Conservation (phyloP, 2,113 vertebrate genomes). For the Vicugna pacos region DNA sequence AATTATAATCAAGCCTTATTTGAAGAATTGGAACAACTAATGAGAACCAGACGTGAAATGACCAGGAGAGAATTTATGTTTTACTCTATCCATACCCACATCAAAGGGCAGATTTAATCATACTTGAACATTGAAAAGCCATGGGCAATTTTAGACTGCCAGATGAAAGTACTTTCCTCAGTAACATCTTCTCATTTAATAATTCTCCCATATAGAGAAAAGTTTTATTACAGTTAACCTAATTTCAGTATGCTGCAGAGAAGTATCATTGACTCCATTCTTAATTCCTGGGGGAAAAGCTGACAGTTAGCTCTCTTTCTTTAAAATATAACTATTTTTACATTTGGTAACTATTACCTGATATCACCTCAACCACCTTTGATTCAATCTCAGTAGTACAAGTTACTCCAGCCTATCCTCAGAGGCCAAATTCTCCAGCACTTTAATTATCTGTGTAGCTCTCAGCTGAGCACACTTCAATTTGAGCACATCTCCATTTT, state of each 20-base stretch:
- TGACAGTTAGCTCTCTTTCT: constrained; percentile 12
- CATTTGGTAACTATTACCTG: constrained; percentile 44
- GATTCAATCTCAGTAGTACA: constrained; percentile 53
- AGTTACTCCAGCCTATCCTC: constrained; percentile 54
- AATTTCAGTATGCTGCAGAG: constrained; percentile 54
- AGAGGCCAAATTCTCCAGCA: constrained; percentile 60
- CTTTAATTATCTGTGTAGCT: constrained; percentile 72
- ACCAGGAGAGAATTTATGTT: neutral
- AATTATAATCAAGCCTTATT: constrained; percentile 37
- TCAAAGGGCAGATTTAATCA: constrained; percentile 26
- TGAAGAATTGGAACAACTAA: constrained; percentile 29
- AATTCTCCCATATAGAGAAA: constrained; percentile 52
- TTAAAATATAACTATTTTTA: constrained; percentile 65
- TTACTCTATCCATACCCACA: neutral
- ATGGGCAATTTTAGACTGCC: neutral
- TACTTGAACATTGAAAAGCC: neutral
- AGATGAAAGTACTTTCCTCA: constrained; percentile 11
- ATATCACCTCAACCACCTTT: constrained; percentile 6
- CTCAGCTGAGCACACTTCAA: constrained; percentile 46
- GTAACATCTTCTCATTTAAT: constrained; percentile 54
- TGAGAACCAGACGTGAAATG: neutral
- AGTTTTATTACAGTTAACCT: constrained; percentile 63
- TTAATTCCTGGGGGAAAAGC: constrained; percentile 2
- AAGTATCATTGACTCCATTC: constrained; percentile 54
- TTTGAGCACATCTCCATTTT: constrained; percentile 57